Evolutionary conservation across 2,113 vertebrate genomes (phyloP).

Genomic region (Rafetus swinhoei): DNA sequence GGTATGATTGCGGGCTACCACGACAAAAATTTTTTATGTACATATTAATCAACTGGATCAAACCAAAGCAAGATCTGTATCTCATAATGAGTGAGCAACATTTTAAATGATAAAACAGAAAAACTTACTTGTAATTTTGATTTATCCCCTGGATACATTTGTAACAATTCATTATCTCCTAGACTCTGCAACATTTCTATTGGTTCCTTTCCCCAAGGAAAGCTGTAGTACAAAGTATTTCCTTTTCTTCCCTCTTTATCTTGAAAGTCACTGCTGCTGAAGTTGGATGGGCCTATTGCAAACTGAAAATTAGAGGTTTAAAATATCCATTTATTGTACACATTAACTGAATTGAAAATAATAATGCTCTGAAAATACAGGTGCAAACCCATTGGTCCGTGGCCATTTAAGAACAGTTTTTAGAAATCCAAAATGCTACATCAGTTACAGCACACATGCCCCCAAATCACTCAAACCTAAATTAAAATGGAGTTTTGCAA

Average conservation of each 20-base stretch:
- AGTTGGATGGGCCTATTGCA: conserved; percentile 88
- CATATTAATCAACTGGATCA: not conserved
- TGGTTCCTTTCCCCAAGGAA: conserved; percentile 92
- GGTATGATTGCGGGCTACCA: not conserved
- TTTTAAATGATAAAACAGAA: not conserved
- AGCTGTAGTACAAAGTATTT: conserved; percentile 85
- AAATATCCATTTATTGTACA: not conserved
- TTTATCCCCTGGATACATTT: conserved; percentile 74
- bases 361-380: not conserved
- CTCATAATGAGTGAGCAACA: not conserved
- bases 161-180: conserved; percentile 84
- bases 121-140: conserved; percentile 83
- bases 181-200: conserved; percentile 89
- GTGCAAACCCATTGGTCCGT: not conserved
- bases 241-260: conserved; percentile 80
- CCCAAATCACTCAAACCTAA: not conserved
- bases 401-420: not conserved
- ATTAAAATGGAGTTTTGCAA: not conserved
- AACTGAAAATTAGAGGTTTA: conserved; percentile 81
- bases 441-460: not conserved
- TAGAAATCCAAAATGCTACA: not conserved
- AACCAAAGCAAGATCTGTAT: not conserved
- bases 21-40: not conserved
- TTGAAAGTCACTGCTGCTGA: conserved; percentile 84
- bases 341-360: not conserved